Evolutionary conservation across 2,797 vertebrate genomes (phyloP).

Genomic region (Silurus lanzhouensis): DNA sequence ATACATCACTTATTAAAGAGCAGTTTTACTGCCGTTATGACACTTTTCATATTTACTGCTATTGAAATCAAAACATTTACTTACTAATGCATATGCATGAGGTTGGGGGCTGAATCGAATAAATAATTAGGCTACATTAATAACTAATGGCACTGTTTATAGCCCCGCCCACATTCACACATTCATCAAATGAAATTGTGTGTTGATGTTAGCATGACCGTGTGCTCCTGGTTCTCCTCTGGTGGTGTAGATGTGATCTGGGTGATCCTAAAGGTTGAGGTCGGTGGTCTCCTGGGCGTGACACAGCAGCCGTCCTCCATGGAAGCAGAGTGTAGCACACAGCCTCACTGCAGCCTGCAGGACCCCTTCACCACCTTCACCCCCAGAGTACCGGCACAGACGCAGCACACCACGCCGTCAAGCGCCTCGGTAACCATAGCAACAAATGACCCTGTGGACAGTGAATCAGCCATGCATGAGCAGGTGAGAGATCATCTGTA

Average conservation of each 20-base stretch:
- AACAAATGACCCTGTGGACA: conserved; percentile 90
- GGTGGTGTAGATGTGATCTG: conserved; percentile 88
- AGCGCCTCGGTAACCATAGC: conserved; percentile 95
- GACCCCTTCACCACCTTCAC: conserved; percentile 97
- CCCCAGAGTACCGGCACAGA: conserved; percentile 91
- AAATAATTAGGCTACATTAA: no score
- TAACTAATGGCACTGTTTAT: neutral
- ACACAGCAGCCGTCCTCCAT: conserved; percentile 97
- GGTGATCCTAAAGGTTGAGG: conserved; percentile 97
- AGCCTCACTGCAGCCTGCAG: conserved; percentile 91
- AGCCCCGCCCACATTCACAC: neutral
- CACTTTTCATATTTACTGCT: no score
- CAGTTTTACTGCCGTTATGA: no score
- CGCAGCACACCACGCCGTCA: conserved; percentile 94
- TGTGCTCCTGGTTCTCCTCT: neutral
- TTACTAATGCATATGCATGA: no score
- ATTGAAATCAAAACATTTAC: no score
- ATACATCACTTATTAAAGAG: no score
- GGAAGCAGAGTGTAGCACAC: conserved; percentile 97
- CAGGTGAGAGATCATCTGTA: conserved; percentile 79
- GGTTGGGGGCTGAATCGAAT: no score
- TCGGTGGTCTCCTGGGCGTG: conserved; percentile 94
- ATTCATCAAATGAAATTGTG: neutral
- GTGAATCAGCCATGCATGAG: conserved; percentile 92
- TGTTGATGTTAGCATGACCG: neutral